Conservation (phyloP, 2,113 vertebrate genomes). For the Nematolebias whitei region DNA sequence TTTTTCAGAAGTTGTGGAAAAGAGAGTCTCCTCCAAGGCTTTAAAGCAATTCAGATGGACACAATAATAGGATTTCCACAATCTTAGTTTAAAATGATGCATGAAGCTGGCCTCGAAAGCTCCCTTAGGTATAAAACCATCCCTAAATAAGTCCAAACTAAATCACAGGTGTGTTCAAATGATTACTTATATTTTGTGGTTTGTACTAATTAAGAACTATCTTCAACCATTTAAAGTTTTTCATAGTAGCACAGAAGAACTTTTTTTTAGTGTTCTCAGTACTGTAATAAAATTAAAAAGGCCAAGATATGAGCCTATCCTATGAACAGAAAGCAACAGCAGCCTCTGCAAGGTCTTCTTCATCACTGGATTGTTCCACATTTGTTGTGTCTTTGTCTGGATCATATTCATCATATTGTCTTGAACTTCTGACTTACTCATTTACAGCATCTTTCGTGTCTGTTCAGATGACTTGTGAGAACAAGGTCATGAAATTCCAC, state of each 20-base stretch:
- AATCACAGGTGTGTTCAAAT: neutral
- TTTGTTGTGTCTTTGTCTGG: too few relatives aligned
- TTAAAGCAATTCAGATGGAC: constrained; percentile 31
- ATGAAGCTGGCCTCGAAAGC: constrained; percentile 13
- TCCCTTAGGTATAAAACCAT: neutral
- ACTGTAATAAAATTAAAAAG: neutral
- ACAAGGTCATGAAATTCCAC: too few relatives aligned
- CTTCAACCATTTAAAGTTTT: too few relatives aligned
- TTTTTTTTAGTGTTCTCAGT: too few relatives aligned
- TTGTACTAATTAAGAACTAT: neutral
- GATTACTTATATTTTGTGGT: neutral
- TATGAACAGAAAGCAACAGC: too few relatives aligned
- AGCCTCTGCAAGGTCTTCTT: too few relatives aligned
- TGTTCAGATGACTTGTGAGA: too few relatives aligned
- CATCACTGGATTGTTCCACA: too few relatives aligned
- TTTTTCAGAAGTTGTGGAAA: constrained; percentile 52
- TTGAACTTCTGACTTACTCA: too few relatives aligned
- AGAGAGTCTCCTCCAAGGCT: constrained; percentile 45
- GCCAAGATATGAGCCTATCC: neutral
- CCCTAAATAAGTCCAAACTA: neutral
- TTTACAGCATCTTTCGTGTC: too few relatives aligned
- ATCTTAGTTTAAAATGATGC: constrained; percentile 32
- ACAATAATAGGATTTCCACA: constrained; percentile 46
- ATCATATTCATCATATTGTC: too few relatives aligned
- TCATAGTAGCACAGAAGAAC: too few relatives aligned